These are phyloP conservation scores for Limanda limanda DNA, from an alignment of 2,113 vertebrate species.

Conservation along the genomic window DNA sequence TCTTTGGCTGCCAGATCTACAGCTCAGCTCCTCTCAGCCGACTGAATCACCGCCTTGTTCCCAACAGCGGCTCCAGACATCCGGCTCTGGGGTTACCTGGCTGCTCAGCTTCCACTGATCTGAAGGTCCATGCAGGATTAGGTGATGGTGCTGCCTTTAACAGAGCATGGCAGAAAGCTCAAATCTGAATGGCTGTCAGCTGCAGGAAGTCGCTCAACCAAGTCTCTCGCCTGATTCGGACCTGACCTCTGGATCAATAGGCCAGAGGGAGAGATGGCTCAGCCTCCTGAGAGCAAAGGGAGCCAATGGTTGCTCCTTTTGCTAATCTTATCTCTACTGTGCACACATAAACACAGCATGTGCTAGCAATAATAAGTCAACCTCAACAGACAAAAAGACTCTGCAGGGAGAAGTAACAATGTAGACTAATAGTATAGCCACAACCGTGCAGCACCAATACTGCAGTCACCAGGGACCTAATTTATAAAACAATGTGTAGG, in stretches of 20 bases:
- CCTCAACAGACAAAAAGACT: slow-evolving; percentile 29
- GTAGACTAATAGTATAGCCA: slow-evolving; percentile 18
- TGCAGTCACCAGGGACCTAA: background rate
- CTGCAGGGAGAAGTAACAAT: slow-evolving; percentile 32
- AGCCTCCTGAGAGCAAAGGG: slow-evolving; percentile 27
- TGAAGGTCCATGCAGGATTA: slow-evolving; percentile 35
- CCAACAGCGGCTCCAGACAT: slow-evolving; percentile 23
- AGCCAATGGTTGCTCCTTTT: slow-evolving; percentile 28
- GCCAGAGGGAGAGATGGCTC: slow-evolving; percentile 15
- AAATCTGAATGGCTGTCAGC: slow-evolving; percentile 6
- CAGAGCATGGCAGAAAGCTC: slow-evolving; percentile 15
- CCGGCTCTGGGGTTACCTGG: slow-evolving; percentile 33
- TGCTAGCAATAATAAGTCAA: slow-evolving; percentile 48
- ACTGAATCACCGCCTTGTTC: no score
- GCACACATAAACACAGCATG: slow-evolving; percentile 14
- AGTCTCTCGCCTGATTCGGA: slow-evolving; percentile 22
- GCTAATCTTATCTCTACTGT: slow-evolving; percentile 35
- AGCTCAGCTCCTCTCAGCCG: slow-evolving; percentile 11
- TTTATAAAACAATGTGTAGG: no score
- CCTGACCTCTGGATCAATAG: slow-evolving; percentile 55
- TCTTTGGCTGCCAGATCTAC: slow-evolving; percentile 23
- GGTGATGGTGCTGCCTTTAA: slow-evolving; percentile 20
- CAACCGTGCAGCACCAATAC: slow-evolving; percentile 5
- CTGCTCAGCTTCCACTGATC: slow-evolving; percentile 20
- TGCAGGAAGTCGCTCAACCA: slow-evolving; percentile 22